These are phyloP conservation scores for Martes martes DNA, from an alignment of 2,113 vertebrate species.

Conservation along the genomic window DNA sequence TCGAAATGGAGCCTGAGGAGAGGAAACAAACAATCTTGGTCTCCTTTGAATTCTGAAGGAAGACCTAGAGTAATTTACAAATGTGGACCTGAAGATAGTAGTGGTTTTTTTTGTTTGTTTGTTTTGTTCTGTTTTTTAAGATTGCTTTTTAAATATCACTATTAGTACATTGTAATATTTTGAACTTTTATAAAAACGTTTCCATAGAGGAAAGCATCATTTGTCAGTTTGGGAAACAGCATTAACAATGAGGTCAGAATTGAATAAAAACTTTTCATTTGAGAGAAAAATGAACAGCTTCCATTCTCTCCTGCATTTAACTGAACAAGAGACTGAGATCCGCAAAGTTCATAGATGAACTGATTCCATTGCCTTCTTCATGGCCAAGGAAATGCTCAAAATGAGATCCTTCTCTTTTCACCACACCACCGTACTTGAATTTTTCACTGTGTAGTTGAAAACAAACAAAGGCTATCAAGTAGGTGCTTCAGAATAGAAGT, in stretches of 20 bases:
- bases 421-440: background rate
- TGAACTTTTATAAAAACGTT: constrained; percentile 15
- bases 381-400: background rate
- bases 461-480: constrained; percentile 41
- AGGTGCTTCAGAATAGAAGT: constrained; percentile 11
- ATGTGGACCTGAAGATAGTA: background rate
- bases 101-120: background rate
- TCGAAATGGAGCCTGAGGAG: constrained; percentile 54
- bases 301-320: background rate
- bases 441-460: constrained; percentile 54
- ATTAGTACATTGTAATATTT: background rate
- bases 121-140: background rate
- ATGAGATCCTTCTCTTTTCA: background rate
- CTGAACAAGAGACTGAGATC: background rate
- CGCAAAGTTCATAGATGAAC: background rate
- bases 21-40: constrained; percentile 68
- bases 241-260: background rate
- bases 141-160: constrained; percentile 21
- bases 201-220: background rate
- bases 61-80: constrained; percentile 27
- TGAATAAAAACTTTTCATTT: constrained; percentile 12
- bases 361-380: background rate
- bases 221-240: background rate
- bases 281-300: background rate
- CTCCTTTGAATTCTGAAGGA: constrained; percentile 39